Base-by-base conservation (phyloP, 2,888 invertebrate genomes). In the Leucania comma region DNA sequence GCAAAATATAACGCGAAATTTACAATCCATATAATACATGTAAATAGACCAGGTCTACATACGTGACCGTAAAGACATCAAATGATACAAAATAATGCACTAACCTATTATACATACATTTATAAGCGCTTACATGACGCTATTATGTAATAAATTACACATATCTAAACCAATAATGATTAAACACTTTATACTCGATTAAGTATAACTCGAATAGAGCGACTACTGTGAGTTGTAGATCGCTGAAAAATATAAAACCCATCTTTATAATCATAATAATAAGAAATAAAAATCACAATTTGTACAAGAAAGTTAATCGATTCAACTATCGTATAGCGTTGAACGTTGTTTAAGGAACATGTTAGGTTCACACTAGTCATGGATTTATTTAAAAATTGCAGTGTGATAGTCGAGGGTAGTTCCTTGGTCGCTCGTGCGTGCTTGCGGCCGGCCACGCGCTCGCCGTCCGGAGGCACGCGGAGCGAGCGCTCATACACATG, bases 371-470 rank as follows among this genome's bases (percentile, higher is more conserved):
- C 95, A 94, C 95, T 92, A 90, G 92, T 90, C 93, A 92, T 90
- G 92, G 93, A 90, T 94, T 95, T 94, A 91, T 85, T 90, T 90
- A 91, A 93, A 94, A 94, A 92, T 92, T 91, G 93, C 91, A 91
- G 94, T 93, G 94, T 94, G 89, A 82, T 72, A 72, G 68, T 87
- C 88, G 86, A 87, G 87, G 80, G 75, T 62, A 71, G 85, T 89
- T 90, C 88, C 89, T 87, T 81, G 24, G 61, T 46, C 53, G 24
- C 82, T 66, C 65, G 65, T 10, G 61, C 67, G 69, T 72, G 76
- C 81, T 67, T 61, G 63, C 59, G 57, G 75, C n/a, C 48, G 67
- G 38, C 42, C 68, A 62, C 53, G 29, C 60, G 29, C 10, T 26
- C 48, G 26, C 20, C 61, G 57, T 51, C 80, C 57, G 74, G 8